A percentile compares a stretch with the other conserved stretches of the same genome.
Conservation (phyloP, 2,888 invertebrate genomes). For the Tinea pellionella region DNA sequence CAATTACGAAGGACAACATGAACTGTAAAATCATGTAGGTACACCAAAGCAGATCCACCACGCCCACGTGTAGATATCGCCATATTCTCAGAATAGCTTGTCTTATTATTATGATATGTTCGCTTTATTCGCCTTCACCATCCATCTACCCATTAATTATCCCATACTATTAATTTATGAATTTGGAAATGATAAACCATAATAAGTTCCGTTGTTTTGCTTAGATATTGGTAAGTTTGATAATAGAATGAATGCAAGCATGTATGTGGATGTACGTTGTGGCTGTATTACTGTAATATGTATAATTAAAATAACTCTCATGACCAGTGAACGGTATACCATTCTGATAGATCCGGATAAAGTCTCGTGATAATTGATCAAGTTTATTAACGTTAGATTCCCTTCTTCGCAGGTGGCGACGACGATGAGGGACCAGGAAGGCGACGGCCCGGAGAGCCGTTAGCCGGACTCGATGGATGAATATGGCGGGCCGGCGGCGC, state of each 20-base stretch:
- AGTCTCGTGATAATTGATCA: not conserved
- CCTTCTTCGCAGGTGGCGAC: conserved; percentile 24
- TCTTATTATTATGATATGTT: not conserved
- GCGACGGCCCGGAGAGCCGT: conserved; percentile 74
- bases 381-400: not conserved
- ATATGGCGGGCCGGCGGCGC: conserved; percentile 84
- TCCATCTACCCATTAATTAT: not conserved
- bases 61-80: not conserved
- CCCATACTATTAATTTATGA: not conserved
- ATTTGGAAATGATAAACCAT: not conserved
- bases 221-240: not conserved
- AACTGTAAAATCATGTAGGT: not conserved
- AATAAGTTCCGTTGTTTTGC: not conserved
- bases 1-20: not conserved
- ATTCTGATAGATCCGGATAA: too few species aligned
- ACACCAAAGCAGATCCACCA: not conserved
- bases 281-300: too few species aligned
- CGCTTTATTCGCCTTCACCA: not conserved
- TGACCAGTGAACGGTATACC: too few species aligned
- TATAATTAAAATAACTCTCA: too few species aligned
- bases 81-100: not conserved
- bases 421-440: conserved; percentile 72
- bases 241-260: too few species aligned
- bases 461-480: conserved; percentile 77
- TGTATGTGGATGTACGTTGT: too few species aligned